Evolutionary conservation across 2,888 invertebrate species (phyloP), one percentile per base, ranked within the genome.

Genomic region (Noctua janthe): DNA sequence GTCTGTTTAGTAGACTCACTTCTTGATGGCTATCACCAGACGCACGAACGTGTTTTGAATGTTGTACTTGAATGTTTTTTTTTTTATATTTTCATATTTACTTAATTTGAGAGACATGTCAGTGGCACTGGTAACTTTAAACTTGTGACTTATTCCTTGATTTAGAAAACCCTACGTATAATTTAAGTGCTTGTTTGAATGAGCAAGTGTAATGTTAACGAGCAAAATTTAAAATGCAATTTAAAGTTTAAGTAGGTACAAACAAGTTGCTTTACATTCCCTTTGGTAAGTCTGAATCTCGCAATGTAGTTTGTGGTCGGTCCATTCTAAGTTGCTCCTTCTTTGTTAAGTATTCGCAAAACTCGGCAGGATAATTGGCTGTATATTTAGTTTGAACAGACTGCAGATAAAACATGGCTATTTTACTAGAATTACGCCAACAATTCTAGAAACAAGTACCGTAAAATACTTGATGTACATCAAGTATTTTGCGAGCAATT

Each of bases 171-270:
- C 87, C 84, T 75, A 78, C 88, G 85, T 91, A 91, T 91, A 90
- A 90, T 91, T 90, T 87, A 91, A 90, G 84, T 83, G 76, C 80
- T 89, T 85, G 88, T 92, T 91, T 90, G 89, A 91, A 91, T 91
- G 82, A 90, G 80, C 80, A 72, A 88, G 89, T 87, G 88, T 92
- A 94, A 95, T 94, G 93, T 94, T 95, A 95, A 95, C 94, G 92
- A 95, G 94, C 87, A 91, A 95, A 95, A 95, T 95, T 96, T 96
- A 94, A 96, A 96, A 97, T 95, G 95, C 95, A 96, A 96, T 97
- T 95, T 95, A 96, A 96, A 96, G 94, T 96, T 96, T 92, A 87
- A 92, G 92, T n/a, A n/a, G n/a, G n/a, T 91, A 93, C 94, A 94
- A 95, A 93, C 94, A 94, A 94, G 92, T 94, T 92, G 93, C 93